Evolutionary conservation across 2,113 vertebrate genomes (phyloP).

Genomic region (Tachysurus fulvidraco): DNA sequence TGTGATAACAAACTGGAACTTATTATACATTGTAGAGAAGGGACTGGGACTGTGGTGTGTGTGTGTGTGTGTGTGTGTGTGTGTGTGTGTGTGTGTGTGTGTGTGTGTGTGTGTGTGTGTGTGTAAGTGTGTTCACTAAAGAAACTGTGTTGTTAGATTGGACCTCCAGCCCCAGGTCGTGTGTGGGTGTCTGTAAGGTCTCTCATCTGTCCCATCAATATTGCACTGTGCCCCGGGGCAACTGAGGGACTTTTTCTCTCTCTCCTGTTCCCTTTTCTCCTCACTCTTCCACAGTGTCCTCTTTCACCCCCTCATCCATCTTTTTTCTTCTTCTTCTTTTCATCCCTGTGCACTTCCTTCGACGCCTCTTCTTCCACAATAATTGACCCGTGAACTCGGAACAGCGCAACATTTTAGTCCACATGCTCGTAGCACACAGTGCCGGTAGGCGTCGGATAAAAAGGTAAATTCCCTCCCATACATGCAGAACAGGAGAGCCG

Average conservation of each 20-base stretch:
- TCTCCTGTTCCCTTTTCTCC: constrained; percentile 21
- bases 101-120: constrained; percentile 26
- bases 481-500: neutral
- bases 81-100: constrained; percentile 2
- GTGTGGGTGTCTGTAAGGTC: constrained; percentile 52
- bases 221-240: constrained; percentile 53
- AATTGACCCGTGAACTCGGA: neutral
- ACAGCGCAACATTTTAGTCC: neutral
- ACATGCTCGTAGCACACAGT: neutral
- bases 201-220: constrained; percentile 58
- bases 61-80: constrained; percentile 26
- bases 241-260: constrained; percentile 42
- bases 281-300: constrained; percentile 40
- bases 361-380: neutral
- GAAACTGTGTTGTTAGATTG: constrained; percentile 42
- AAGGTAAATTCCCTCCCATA: neutral
- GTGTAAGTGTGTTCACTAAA: constrained; percentile 21
- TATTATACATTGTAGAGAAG: neutral
- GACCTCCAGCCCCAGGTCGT: constrained; percentile 42
- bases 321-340: constrained; percentile 30
- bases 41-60: neutral
- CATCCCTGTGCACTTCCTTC: neutral
- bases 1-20: neutral
- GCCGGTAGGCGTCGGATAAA: neutral
- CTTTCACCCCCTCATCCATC: constrained; percentile 36